Base-by-base conservation (phyloP, 2,113 vertebrate genomes). In the Microtus oregoni region DNA sequence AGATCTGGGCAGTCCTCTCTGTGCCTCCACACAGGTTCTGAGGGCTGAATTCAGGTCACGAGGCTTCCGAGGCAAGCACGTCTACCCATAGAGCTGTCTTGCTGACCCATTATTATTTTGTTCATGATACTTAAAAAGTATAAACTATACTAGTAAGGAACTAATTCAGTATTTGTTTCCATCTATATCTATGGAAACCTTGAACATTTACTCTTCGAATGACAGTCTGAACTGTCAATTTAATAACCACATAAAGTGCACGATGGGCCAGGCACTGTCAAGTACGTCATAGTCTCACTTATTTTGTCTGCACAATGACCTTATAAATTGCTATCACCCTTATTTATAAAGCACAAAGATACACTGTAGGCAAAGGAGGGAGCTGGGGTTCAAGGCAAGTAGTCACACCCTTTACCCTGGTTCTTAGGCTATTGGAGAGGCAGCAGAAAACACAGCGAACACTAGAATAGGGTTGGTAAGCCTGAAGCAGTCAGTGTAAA, bases 391-490 rank as follows among this genome's bases (percentile, higher is more conserved):
- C 41, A 17, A 65, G 75, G 76, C 12, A 50, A 44, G 55, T 26
- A 19, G 86, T 5, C 26, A 17, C 4, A n/a, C 0, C 9, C 13
- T 24, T 22, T 83, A 47, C 35, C 35, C 61, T 30, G 58, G 32
- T 41, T 75, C 28, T 52, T 19, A 30, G 10, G 22, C 47, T 20
- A 19, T 0, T 22, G 38, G 22, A n/a, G 47, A 77, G 52, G 67
- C 38, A 63, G 63, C 24, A 63, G n/a, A 68, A 47, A 77, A 13
- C 2, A 77, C 82, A 11, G 50, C 22, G 19, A 44, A 67, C 17
- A 10, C 4, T 3, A 32, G 47, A 13, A 11, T 0, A 32, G 50
- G 19, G 17, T 0, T 32, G 61, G 65, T 0, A 20, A 77, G n/a
- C 52, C 26, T 76, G 85, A n/a, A 20, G 13, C 58, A 24, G 47